phyloP scores from a whole-genome alignment of 2,113 vertebrate genomes.

The Psilopogon haemacephalus region DNA sequence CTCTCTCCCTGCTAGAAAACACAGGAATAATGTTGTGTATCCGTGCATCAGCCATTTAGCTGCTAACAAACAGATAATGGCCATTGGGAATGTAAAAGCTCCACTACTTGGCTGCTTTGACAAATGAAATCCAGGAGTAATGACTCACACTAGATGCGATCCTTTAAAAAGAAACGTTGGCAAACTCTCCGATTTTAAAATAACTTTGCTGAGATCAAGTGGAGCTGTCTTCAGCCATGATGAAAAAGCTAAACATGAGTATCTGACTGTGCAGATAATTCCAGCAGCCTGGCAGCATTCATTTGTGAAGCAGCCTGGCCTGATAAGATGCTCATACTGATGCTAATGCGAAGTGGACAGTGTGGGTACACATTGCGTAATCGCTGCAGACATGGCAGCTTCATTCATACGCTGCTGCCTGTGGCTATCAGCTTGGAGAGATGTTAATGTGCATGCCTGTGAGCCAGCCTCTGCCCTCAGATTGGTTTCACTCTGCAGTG shows the following conservation, averaged over 20 bases:
- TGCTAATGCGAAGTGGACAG: neutral
- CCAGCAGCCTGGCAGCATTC: slow-evolving; percentile 41
- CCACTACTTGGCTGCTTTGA: slow-evolving; percentile 52
- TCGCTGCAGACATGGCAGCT: neutral
- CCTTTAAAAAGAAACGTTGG: slow-evolving; percentile 70
- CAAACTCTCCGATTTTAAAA: slow-evolving; percentile 71
- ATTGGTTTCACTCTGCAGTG: neutral
- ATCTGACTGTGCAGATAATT: slow-evolving; percentile 54
- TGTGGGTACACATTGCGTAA: neutral
- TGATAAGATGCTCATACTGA: slow-evolving; percentile 2
- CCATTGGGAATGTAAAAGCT: slow-evolving; percentile 50
- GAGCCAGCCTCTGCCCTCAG: neutral
- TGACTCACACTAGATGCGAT: slow-evolving; percentile 65
- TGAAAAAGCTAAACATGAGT: slow-evolving; percentile 61
- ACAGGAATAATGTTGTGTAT: slow-evolving; percentile 34
- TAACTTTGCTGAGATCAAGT: slow-evolving; percentile 65
- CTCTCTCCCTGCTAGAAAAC: slow-evolving; percentile 23
- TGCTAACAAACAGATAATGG: slow-evolving; percentile 68
- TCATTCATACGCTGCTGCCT: neutral
- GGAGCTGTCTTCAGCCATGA: slow-evolving; percentile 59
- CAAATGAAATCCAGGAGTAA: slow-evolving; percentile 68
- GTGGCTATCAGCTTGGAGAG: neutral
- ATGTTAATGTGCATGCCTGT: neutral
- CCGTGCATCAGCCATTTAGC: slow-evolving; percentile 35
- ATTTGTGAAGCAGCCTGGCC: neutral